Percentiles rank a stretch among this genome's conserved stretches.
Conservation (phyloP, 2,888 invertebrate species). For the Sturmia bella region DNA sequence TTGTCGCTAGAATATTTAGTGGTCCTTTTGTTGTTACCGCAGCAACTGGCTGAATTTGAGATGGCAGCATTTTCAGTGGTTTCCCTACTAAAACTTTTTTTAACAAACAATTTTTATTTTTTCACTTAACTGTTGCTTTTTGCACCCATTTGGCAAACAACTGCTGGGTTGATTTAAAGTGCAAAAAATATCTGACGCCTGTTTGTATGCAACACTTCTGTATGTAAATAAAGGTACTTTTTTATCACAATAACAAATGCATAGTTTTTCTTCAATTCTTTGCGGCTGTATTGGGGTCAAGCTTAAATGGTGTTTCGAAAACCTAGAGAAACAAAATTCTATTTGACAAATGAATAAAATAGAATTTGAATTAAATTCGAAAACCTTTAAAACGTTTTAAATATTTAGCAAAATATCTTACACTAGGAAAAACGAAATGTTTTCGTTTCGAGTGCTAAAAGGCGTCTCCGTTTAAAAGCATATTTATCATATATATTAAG, state of each 20-base stretch:
- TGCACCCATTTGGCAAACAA: constrained; percentile 12
- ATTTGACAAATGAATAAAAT: too few relatives aligned
- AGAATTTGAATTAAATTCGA: too few relatives aligned
- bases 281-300: too few relatives aligned
- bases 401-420: too few relatives aligned
- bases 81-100: not conserved
- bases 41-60: constrained; percentile 16
- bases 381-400: too few relatives aligned
- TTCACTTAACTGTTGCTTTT: constrained; percentile 40
- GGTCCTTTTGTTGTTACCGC: constrained; percentile 29
- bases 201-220: constrained; percentile 60
- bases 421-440: too few relatives aligned
- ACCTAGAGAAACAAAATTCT: too few relatives aligned
- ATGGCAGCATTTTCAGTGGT: not conserved
- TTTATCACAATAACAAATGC: not conserved
- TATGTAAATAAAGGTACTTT: not conserved
- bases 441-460: too few relatives aligned
- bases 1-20: constrained; percentile 58
- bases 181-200: constrained; percentile 27
- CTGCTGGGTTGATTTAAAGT: constrained; percentile 12
- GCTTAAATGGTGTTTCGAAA: too few relatives aligned
- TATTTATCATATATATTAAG: too few relatives aligned
- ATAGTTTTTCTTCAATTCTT: too few relatives aligned
- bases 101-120: not conserved
- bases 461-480: too few relatives aligned